Evolutionary conservation across 2,113 vertebrate genomes (phyloP).

Genomic region (Steatornis caripensis): DNA sequence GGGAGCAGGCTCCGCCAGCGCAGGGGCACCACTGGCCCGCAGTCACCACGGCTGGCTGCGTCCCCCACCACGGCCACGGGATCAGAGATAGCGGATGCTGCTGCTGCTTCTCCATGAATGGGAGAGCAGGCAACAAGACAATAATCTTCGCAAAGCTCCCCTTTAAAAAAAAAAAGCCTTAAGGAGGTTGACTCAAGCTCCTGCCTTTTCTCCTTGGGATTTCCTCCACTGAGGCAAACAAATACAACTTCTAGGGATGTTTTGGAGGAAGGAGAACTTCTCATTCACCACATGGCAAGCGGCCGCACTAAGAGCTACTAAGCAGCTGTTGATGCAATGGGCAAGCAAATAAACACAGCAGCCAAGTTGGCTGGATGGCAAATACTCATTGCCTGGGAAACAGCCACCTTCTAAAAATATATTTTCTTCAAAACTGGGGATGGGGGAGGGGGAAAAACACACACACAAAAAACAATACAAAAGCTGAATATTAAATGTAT

Average conservation of each 20-base stretch:
- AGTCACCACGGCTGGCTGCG: accelerated
- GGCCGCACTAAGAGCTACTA: neutral
- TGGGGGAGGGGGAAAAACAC: neutral
- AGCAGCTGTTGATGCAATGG: neutral
- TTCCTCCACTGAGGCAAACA: neutral
- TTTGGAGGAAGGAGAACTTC: neutral
- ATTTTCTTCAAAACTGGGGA: neutral
- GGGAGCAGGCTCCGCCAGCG: neutral
- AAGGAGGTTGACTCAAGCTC: neutral
- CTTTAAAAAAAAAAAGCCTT: neutral
- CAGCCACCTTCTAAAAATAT: neutral
- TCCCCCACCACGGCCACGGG: accelerated
- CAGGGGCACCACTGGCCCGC: accelerated
- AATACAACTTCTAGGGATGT: neutral
- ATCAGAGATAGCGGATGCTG: neutral
- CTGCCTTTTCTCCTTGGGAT: neutral
- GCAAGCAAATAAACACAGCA: neutral
- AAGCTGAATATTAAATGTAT: neutral
- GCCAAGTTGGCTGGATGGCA: neutral
- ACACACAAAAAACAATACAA: neutral
- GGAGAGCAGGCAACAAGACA: neutral
- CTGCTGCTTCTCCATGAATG: neutral
- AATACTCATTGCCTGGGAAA: neutral
- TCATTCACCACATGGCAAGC: neutral
- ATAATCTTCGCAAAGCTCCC: neutral